Conservation (phyloP, 1,140 invertebrate genomes). For the Trichogramma pretiosum region DNA sequence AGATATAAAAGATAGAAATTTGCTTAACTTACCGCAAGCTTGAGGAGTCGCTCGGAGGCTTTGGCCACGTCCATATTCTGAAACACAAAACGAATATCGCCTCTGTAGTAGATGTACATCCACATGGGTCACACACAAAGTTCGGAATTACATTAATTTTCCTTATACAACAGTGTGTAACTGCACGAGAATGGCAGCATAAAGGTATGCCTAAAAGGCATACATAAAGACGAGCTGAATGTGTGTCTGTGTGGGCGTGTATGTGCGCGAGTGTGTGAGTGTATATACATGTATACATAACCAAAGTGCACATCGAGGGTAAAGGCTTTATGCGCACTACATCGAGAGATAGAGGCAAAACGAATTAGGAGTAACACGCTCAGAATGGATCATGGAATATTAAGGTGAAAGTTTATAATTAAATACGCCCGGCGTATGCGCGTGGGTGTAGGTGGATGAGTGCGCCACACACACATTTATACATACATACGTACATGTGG, state of each 20-base stretch:
- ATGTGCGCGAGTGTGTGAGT: too few species aligned
- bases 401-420: conserved; percentile 14
- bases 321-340: neutral
- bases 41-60: conserved; percentile 72
- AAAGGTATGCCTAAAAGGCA: too few species aligned
- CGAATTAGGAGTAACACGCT: conserved; percentile 20
- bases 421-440: conserved; percentile 3
- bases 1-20: too few species aligned
- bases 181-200: too few species aligned
- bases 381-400: conserved; percentile 9
- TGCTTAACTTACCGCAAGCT: conserved; percentile 68
- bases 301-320: neutral
- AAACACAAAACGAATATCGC: conserved; percentile 32
- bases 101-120: neutral
- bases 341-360: conserved; percentile 11
- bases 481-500: too few species aligned
- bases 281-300: too few species aligned
- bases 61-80: conserved; percentile 81
- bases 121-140: too few species aligned
- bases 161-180: too few species aligned
- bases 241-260: too few species aligned
- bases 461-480: too few species aligned
- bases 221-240: too few species aligned
- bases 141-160: conserved; percentile 12
- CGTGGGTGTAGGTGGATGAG: neutral